These are phyloP conservation scores for Dioctria rufipes DNA, from an alignment of 2,888 invertebrate species.

Conservation along the genomic window DNA sequence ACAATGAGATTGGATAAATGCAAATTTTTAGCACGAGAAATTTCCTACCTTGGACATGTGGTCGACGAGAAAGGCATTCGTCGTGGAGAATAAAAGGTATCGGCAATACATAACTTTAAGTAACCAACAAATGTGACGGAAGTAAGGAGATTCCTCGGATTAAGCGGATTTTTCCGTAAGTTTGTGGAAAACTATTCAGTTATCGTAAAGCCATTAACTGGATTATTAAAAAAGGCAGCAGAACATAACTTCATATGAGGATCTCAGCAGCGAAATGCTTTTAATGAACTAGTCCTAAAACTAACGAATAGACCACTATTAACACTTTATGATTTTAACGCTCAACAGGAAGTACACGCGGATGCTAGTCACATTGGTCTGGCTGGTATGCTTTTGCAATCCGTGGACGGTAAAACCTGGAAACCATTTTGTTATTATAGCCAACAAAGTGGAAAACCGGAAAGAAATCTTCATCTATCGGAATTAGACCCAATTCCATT, in stretches of 20 bases:
- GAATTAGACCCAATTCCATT: slow-evolving; percentile 58
- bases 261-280: too few species aligned
- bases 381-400: too few species aligned
- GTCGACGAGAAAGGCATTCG: slow-evolving; percentile 60
- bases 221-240: slow-evolving; percentile 54
- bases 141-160: slow-evolving; percentile 62
- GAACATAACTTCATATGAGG: slow-evolving; percentile 55
- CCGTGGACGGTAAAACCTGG: too few species aligned
- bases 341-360: too few species aligned
- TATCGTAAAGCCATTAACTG: slow-evolving; percentile 60
- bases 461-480: too few species aligned
- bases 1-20: too few species aligned
- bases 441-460: slow-evolving; percentile 57
- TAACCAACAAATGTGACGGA: too few species aligned
- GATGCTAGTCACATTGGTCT: too few species aligned
- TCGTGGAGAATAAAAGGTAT: slow-evolving; percentile 60
- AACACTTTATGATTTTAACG: slow-evolving; percentile 58
- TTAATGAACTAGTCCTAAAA: slow-evolving; percentile 60
- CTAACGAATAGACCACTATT: slow-evolving; percentile 63
- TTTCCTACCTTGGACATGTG: slow-evolving; percentile 61
- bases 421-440: too few species aligned
- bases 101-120: too few species aligned
- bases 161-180: slow-evolving; percentile 63
- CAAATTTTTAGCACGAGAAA: too few species aligned
- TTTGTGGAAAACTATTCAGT: slow-evolving; percentile 60